A percentile compares a stretch with the other conserved stretches of the same genome.
Conservation (phyloP, 2,113 vertebrate genomes). For the Orientallactaga bullata region DNA sequence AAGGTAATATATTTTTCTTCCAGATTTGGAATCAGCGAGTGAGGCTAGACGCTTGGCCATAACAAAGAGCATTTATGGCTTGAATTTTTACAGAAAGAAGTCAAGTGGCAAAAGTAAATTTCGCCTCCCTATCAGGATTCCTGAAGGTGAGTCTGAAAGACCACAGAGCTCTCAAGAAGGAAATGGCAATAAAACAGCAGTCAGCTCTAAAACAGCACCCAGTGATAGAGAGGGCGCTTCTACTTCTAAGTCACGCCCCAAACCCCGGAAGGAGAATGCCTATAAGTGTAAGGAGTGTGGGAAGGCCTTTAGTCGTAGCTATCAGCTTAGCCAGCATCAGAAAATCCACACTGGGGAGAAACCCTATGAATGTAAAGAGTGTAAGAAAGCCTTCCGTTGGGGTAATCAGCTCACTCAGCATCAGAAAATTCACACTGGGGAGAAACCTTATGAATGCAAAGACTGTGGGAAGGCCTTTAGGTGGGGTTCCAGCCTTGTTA, state of each 20-base stretch:
- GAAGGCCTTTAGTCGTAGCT: slow-evolving; percentile 74
- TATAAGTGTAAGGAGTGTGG: slow-evolving; percentile 67
- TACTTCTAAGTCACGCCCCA: background rate
- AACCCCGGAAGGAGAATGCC: slow-evolving; percentile 61
- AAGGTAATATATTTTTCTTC: background rate
- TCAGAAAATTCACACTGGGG: slow-evolving; percentile 80
- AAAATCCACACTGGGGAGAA: slow-evolving; percentile 77
- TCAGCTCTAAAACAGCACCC: background rate
- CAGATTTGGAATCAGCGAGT: slow-evolving; percentile 55
- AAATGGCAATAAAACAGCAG: background rate
- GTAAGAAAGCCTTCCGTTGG: slow-evolving; percentile 81
- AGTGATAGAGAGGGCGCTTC: background rate
- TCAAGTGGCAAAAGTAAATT: slow-evolving; percentile 19
- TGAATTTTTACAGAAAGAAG: slow-evolving; percentile 8
- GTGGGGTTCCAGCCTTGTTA: slow-evolving; percentile 71
- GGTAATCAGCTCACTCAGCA: slow-evolving; percentile 82
- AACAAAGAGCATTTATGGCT: slow-evolving; percentile 17
- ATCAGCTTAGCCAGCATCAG: slow-evolving; percentile 77
- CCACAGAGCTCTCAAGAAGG: background rate
- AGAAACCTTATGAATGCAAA: slow-evolving; percentile 74
- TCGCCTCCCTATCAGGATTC: background rate
- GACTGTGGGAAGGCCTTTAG: slow-evolving; percentile 79
- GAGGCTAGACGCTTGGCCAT: slow-evolving; percentile 15
- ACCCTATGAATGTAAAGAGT: slow-evolving; percentile 63
- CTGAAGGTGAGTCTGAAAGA: background rate